Conservation (phyloP, 2,113 vertebrate genomes). For the Baryphthengus martii region DNA sequence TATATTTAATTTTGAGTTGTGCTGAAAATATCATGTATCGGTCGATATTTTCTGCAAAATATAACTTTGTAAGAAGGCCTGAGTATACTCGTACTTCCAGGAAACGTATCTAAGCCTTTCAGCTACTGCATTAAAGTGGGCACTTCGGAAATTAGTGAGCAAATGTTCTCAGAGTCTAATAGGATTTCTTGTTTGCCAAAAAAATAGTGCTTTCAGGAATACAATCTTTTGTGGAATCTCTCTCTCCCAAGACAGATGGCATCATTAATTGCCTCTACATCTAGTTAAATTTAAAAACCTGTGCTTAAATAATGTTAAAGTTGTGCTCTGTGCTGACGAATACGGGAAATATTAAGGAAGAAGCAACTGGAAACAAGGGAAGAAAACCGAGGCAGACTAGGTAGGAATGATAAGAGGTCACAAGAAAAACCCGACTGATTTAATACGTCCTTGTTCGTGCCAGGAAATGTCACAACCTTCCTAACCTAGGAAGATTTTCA, state of each 20-base stretch:
- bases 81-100: constrained; percentile 18
- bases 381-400: neutral
- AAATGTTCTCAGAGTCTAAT: neutral
- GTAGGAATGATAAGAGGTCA: neutral
- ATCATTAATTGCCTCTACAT: constrained; percentile 81
- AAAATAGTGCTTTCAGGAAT: constrained; percentile 51
- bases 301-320: constrained; percentile 69
- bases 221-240: constrained; percentile 66
- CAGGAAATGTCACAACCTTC: neutral
- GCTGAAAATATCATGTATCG: constrained; percentile 56
- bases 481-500: neutral
- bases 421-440: neutral
- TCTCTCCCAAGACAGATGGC: constrained; percentile 79
- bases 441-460: neutral
- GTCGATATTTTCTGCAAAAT: constrained; percentile 49
- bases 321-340: constrained; percentile 57
- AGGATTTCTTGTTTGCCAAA: constrained; percentile 66
- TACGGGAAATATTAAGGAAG: constrained; percentile 14
- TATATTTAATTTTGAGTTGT: constrained; percentile 65
- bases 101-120: constrained; percentile 39
- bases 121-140: constrained; percentile 25
- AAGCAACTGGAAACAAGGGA: neutral
- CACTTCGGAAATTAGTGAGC: constrained; percentile 18
- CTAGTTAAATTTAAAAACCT: constrained; percentile 77
- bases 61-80: constrained; percentile 12